phyloP scores from a whole-genome alignment of 2,888 invertebrate species.

The Drosophila pseudotalamancana region DNA sequence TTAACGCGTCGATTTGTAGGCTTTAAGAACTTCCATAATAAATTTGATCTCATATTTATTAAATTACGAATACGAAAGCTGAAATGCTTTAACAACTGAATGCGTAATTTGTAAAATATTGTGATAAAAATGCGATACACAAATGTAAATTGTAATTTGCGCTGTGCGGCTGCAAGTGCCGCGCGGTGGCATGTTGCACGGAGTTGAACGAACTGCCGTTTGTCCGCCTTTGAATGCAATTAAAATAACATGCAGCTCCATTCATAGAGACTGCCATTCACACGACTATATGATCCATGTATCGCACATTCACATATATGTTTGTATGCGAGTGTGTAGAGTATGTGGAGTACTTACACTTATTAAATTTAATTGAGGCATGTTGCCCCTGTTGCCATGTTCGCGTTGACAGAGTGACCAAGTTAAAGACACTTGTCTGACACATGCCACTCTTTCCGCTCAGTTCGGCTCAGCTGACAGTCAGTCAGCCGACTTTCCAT shows the following conservation, averaged over 20 bases:
- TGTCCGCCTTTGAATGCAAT: constrained; percentile 72
- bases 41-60: neutral
- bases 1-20: constrained; percentile 24
- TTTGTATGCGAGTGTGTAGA: too few species aligned
- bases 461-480: too few species aligned
- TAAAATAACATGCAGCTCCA: constrained; percentile 67
- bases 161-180: constrained; percentile 34
- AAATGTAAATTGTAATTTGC: constrained; percentile 70
- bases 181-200: constrained; percentile 22
- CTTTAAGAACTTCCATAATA: constrained; percentile 9
- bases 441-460: constrained; percentile 70
- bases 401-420: constrained; percentile 74
- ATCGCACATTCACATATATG: neutral
- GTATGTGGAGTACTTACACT: too few species aligned
- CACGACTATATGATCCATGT: constrained; percentile 16
- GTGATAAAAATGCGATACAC: constrained; percentile 61
- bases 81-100: constrained; percentile 4
- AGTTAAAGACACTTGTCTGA: constrained; percentile 77
- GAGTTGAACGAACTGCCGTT: constrained; percentile 71
- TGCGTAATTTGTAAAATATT: constrained; percentile 44
- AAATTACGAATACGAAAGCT: neutral
- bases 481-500: constrained; percentile 69
- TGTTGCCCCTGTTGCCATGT: constrained; percentile 5
- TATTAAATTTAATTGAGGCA: constrained; percentile 77
- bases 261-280: constrained; percentile 53